Evolutionary conservation across 2,113 vertebrate genomes (phyloP).

Genomic region (Rallus limicola): DNA sequence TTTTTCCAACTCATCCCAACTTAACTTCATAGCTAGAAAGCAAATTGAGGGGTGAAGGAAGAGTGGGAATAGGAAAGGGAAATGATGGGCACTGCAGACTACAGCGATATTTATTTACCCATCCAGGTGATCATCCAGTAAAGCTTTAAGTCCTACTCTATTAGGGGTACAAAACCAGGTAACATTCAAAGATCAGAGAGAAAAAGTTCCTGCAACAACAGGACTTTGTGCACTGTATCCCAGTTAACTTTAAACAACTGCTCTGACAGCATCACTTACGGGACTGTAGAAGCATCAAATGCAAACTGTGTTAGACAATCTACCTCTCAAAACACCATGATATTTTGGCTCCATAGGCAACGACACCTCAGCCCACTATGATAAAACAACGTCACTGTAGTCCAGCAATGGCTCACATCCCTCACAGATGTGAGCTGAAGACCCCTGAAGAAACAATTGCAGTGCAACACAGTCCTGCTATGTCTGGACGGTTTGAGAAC

Average conservation of each 20-base stretch:
- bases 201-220: neutral
- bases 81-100: neutral
- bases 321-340: neutral
- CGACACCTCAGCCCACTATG: accelerated
- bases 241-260: neutral
- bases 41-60: neutral
- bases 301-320: neutral
- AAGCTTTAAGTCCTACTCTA: neutral
- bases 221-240: neutral
- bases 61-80: neutral
- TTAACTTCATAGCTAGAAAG: neutral
- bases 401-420: neutral
- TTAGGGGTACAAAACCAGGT: neutral
- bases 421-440: neutral
- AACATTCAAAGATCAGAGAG: neutral
- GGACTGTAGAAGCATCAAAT: neutral
- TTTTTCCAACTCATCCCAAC: neutral
- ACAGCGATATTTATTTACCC: neutral
- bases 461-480: neutral
- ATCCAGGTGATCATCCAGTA: neutral
- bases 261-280: neutral
- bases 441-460: neutral
- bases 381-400: neutral
- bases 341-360: neutral
- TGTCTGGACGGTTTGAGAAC: neutral